phyloP scores from a whole-genome alignment of 2,797 vertebrate species.

The Mareca penelope region DNA sequence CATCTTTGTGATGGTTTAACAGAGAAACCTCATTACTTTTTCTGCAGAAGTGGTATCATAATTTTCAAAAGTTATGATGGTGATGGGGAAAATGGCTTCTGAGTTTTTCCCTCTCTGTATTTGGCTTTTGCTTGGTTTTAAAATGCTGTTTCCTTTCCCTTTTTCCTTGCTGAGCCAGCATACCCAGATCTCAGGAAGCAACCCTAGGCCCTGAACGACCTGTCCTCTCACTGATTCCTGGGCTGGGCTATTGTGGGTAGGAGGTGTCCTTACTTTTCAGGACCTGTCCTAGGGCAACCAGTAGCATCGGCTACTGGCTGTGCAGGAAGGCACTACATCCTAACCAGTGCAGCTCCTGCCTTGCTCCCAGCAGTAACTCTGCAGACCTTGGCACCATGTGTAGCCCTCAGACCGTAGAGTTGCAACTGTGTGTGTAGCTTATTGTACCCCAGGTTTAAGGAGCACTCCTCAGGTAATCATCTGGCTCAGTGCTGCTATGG shows the following conservation, averaged over 20 bases:
- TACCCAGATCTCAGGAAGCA: not conserved
- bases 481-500: not conserved
- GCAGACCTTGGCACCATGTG: not conserved
- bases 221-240: not conserved
- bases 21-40: not conserved
- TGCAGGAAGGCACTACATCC: fast-evolving
- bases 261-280: not conserved
- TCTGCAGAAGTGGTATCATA: not conserved
- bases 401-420: not conserved
- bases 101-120: not conserved
- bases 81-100: not conserved
- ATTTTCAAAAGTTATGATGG: not conserved
- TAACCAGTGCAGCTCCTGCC: not conserved
- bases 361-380: not conserved
- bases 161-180: not conserved
- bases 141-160: not conserved
- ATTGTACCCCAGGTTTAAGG: not conserved
- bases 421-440: not conserved
- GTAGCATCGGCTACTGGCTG: not conserved
- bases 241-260: not conserved
- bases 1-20: not conserved
- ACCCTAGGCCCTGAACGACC: not conserved
- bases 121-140: not conserved
- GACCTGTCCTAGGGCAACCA: not conserved
- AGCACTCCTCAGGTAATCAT: not conserved